Evolutionary conservation across 2,113 vertebrate species (phyloP), one percentile per base, ranked within the genome.

Genomic region (Spea multiplicata): DNA sequence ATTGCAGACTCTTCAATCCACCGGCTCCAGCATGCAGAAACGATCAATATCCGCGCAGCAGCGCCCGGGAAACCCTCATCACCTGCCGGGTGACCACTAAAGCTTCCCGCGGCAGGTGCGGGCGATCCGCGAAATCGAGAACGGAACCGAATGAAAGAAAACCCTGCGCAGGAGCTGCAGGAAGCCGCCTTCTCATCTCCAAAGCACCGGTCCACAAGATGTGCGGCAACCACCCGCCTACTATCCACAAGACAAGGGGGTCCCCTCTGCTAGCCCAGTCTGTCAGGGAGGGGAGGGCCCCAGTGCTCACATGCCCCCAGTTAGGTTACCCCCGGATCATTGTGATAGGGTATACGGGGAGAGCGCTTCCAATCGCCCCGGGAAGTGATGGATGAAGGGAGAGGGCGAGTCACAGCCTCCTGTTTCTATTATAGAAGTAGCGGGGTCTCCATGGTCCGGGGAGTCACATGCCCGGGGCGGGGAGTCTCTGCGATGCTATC

Each of bases 1-100:
- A 98, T 98, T 88, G 93, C 94, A 91, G 91, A 88, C 84, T 79
- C 90, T 90, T 89, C 85, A 87, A 86, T 87, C 90, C 75, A 88
- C 75, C 82, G 90, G 84, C 90, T 90, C 89, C 92, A 89, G 88
- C 84, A 76, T 75, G 84, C 88, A 89, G 86, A 90, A 85, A 86
- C 87, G 84, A 30, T 44, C 30, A 30, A 30, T 30, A 30, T 30
- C 30, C 30, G 30, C 30, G 30, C 30, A 30, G 30, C 30, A 30
- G 30, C 30, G 30, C 30, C 30, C 30, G 30, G 30, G 30, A 30
- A 30, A 30, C 30, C 30, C 30, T 4, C n/a, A 17, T 12, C 14
- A 6, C 55, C 4, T 48, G 8, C 12, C 3, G 62, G 6, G 12
- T 10, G 12, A 61, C 13, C 57, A 9, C 44, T 66, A 45, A 30